Evolutionary conservation across 2,797 vertebrate genomes (phyloP), one percentile per base, ranked within the genome.

Genomic region (Gymnothorax reevesii): DNA sequence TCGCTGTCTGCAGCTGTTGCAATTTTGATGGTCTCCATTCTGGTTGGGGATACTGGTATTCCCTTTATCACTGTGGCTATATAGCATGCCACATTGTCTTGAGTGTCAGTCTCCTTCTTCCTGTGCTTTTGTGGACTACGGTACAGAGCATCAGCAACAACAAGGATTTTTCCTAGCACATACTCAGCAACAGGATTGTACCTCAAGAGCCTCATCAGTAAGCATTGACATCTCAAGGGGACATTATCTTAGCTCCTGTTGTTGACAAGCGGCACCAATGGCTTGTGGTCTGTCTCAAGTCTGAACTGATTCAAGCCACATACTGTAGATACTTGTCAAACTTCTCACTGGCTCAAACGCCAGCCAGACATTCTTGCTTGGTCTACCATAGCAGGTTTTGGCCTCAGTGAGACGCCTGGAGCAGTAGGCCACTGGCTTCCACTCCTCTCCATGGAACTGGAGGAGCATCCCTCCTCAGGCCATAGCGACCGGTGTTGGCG

Each of bases 251-350:
- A 49, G 79, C n/a, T 20, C 25, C 25, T 54, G 12, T 49, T 54
- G 79, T 82, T 82, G 17, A 57, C 55, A 17, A 52, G 55, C 59
- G 82, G 55, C 8, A 59, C 33, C 1, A 83, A 57, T 9, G 82
- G 82, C 33, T 83, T 83, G 55, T 83, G 55, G 22, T 87, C 86
- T 22, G 64, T 60, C 49, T 54, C 52, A 3, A 73, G 27, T 42
- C 71, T 87, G 66, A 87, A 87, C 8, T 42, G 27, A 15, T 83
- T 25, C 57, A 83, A 54, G 10, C 64, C 60, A 33, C 66, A 8
- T 7, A n/a, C n/a, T n/a, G n/a, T n/a, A 87, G 86, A 17, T 83
- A 87, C 42, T 71, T 86, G 66, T 82, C 49, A 3, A 86, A 86
- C 54, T 27, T 73, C 60, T 87, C 64, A 57, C 86, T 83, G 20